Conservation (phyloP, 2,888 invertebrate species). For the Meteorus cinctellus region DNA sequence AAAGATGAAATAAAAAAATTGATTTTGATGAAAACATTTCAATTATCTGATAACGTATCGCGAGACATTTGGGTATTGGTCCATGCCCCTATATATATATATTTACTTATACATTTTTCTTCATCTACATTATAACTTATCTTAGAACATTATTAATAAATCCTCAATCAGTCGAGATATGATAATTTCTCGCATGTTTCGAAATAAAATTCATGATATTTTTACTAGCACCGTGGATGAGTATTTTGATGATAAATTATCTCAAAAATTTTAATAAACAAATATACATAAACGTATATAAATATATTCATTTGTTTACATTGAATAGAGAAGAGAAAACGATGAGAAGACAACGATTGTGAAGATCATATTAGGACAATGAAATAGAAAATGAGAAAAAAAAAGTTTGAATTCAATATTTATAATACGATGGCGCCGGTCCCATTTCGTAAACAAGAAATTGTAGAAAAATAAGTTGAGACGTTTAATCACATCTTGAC, state of each 20-base stretch:
- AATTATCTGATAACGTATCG: constrained; percentile 8
- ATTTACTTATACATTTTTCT: background rate
- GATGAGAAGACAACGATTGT: background rate
- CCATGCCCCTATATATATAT: background rate
- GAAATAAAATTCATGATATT: constrained; percentile 16
- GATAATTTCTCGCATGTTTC: background rate
- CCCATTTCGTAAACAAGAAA: constrained; percentile 12
- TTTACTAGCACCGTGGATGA: constrained; percentile 38
- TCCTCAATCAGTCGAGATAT: background rate
- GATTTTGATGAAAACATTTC: constrained; percentile 8
- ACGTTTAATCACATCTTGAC: constrained; percentile 7
- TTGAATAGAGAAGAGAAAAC: background rate
- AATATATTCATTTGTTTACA: background rate
- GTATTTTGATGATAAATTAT: constrained; percentile 45
- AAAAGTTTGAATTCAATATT: constrained; percentile 5
- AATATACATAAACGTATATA: background rate
- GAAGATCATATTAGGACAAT: background rate
- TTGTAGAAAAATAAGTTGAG: background rate
- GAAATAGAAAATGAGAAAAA: background rate
- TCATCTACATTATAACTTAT: background rate
- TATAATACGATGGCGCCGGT: constrained; percentile 31
- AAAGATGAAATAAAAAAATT: background rate
- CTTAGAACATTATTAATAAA: constrained; percentile 20
- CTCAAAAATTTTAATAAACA: background rate
- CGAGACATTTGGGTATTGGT: background rate